Evolutionary conservation across 2,797 vertebrate genomes (phyloP), one percentile per base, ranked within the genome.

Genomic region (Etheostoma perlongum): DNA sequence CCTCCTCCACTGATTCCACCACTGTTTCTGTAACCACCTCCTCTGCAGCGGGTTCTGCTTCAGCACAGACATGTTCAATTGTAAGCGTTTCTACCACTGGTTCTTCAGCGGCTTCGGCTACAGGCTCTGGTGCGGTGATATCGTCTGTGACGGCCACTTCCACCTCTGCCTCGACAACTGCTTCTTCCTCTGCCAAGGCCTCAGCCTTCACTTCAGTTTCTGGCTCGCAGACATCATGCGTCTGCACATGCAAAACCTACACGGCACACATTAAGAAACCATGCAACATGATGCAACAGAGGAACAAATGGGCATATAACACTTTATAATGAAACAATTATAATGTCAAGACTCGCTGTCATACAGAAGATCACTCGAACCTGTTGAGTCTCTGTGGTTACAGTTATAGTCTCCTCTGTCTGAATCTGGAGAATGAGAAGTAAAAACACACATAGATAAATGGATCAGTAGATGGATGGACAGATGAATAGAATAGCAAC

Each of bases 181-280:
- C 6, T 0, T 59, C 70, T 40, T 65, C 72, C 42, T 69, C 81
- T 19, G 62, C 16, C 19, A 57, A 51, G 10, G 21, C 66, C 63
- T 67, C 76, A 1, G 70, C 68, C 54, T 74, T 72, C 55, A 58
- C 71, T 36, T 74, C 72, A 48, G 74, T 25, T 47, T 67, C 76
- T 57, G 76, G 42, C 68, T 85, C 80, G 11, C 48, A 78, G 71
- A 82, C 79, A 42, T 72, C 77, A 42, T 48, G 76, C 10, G 68
- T 90, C 93, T 93, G 74, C 74, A 72, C 72, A 36, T 70, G 84
- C 82, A 54, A 86, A 78, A 61, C 52, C 81, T 76, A 80, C 78
- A 85, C 33, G 12, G 16, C 70, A 87, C 57, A 76, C 60, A 16
- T 83, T 74, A 71, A 70, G 15, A 58, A 62, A 69, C 9, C 81